Base-by-base conservation (phyloP, 1,140 invertebrate species). In the Lasaia peninsularis region DNA sequence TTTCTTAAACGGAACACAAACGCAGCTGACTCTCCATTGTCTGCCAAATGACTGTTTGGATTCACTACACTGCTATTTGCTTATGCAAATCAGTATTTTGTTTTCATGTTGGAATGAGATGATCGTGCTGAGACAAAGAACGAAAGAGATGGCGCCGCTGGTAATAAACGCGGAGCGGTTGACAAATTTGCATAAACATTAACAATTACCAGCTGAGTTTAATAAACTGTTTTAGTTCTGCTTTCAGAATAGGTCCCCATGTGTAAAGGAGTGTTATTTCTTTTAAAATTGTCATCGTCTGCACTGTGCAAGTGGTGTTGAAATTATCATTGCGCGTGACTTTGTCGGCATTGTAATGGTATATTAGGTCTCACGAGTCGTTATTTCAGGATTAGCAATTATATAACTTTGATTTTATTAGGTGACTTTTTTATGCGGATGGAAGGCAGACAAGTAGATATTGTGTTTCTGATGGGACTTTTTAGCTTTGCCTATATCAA, bases 31-130 rank as follows among this genome's bases (percentile, higher is more conserved):
- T 60, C 52, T 62, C 72, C 62, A 85, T 84, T 85, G 77, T 85
- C 73, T 73, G 52, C 75, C 56, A 85, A 88, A 88, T 86, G 83
- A 73, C 74, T 87, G 73, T 87, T 86, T 86, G 71, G 71, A 80
- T 85, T 78, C 75, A 78, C 82, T 83, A 83, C 78, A 78, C 52
- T 67, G 71, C 77, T 86, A 85, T 88, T 88, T 83, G 78, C 73
- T 77, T 73, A 86, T 88, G 85, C 75, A 88, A 88, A 88, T 83
- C 73, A 78, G 71, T 73, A 75, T 81, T 87, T 87, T 85, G 82
- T 86, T 81, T 84, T 75, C 68, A 73, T 75, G 62, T 64, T 58
- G 65, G 62, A 65, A 63, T 49, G 62, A 65, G 64, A 67, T 60
- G 58, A 71, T 21, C 33, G 52, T 54, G 57, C 56, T 62, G 51